Conservation (phyloP, 2,888 invertebrate species). For the Thera britannica region DNA sequence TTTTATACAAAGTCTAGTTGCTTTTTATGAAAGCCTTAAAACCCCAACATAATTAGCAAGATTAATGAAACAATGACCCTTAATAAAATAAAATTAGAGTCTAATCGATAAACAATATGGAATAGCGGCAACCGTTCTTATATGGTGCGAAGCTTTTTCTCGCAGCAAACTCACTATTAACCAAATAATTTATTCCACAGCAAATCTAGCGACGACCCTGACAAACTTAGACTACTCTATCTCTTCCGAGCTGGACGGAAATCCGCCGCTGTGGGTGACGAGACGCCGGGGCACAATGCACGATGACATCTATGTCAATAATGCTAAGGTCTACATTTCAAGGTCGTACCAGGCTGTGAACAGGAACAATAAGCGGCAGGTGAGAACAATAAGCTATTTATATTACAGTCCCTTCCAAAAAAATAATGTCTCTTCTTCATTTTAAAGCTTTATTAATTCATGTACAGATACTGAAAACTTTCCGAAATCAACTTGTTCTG, state of each 20-base stretch:
- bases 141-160: not conserved
- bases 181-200: constrained; percentile 73
- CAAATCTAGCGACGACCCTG: constrained; percentile 89
- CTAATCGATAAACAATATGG: no score
- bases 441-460: no score
- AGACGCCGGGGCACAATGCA: constrained; percentile 85
- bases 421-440: no score
- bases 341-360: constrained; percentile 87
- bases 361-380: constrained; percentile 77
- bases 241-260: constrained; percentile 92
- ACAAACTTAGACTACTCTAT: constrained; percentile 88
- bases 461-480: no score
- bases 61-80: no score
- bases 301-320: constrained; percentile 93
- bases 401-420: not conserved
- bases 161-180: not conserved
- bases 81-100: no score
- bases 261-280: constrained; percentile 94
- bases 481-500: no score
- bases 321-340: constrained; percentile 90
- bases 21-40: no score
- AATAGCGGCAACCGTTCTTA: no score
- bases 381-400: constrained; percentile 42
- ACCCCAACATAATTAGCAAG: no score
- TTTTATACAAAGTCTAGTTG: no score